Evolutionary conservation across 2,888 invertebrate species (phyloP).

Genomic region (Eupithecia subumbrata): DNA sequence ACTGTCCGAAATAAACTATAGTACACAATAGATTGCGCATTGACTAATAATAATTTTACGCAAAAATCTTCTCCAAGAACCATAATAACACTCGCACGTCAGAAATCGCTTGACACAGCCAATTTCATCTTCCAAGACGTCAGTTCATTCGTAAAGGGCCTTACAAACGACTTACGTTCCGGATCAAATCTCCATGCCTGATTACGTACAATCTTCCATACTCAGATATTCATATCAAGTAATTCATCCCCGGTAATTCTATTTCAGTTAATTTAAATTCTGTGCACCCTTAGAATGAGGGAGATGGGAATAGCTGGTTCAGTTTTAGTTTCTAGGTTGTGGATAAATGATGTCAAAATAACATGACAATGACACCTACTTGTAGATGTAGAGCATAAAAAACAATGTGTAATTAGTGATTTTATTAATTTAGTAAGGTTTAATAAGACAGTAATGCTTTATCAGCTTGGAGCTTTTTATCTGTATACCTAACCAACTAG

Average conservation of each 20-base stretch:
- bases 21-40: background rate
- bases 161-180: constrained; percentile 29
- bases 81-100: background rate
- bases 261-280: constrained; percentile 70
- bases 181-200: constrained; percentile 40
- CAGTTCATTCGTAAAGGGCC: constrained; percentile 12
- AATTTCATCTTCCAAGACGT: background rate
- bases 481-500: too few relatives aligned
- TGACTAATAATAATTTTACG: background rate
- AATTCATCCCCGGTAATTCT: constrained; percentile 59
- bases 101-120: background rate
- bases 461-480: too few relatives aligned
- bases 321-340: background rate
- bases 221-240: constrained; percentile 49
- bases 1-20: background rate
- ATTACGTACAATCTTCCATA: constrained; percentile 53
- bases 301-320: constrained; percentile 16
- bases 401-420: too few relatives aligned
- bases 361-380: too few relatives aligned
- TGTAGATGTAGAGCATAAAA: too few relatives aligned
- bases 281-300: constrained; percentile 52
- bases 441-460: too few relatives aligned
- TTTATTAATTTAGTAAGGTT: too few relatives aligned
- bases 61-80: background rate
- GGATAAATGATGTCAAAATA: too few relatives aligned